phyloP scores from a whole-genome alignment of 1,140 invertebrate species.

The Cherax quadricarinatus region DNA sequence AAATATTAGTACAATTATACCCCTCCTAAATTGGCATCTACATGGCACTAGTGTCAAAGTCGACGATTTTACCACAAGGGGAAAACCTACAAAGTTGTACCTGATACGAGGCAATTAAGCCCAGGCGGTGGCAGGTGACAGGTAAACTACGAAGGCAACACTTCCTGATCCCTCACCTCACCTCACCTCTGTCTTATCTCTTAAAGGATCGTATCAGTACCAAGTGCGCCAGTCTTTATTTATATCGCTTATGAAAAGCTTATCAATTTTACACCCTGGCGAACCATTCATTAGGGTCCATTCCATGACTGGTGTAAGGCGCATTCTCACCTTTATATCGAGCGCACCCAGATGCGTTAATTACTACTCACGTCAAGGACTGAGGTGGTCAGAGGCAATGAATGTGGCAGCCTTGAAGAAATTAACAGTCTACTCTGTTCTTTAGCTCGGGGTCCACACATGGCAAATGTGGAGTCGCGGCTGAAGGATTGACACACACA shows the following conservation, averaged over 20 bases:
- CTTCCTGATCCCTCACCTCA: background rate
- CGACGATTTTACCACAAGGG: slow-evolving; percentile 26
- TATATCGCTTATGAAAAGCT: slow-evolving; percentile 46
- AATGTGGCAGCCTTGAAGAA: slow-evolving; percentile 23
- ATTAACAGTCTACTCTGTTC: slow-evolving; percentile 48
- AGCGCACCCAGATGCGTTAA: background rate
- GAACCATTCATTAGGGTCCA: slow-evolving; percentile 47
- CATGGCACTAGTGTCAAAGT: slow-evolving; percentile 33
- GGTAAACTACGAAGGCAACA: background rate
- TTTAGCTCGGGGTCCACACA: slow-evolving; percentile 3
- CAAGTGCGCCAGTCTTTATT: slow-evolving; percentile 8
- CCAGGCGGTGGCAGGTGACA: background rate
- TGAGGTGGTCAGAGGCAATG: background rate
- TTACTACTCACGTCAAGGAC: background rate
- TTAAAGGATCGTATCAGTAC: slow-evolving; percentile 6
- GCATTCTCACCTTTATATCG: slow-evolving; percentile 13
- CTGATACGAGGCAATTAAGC: slow-evolving; percentile 56
- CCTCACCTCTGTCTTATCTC: background rate
- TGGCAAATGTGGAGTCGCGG: slow-evolving; percentile 26
- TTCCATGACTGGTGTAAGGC: background rate
- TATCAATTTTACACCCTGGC: slow-evolving; percentile 58
- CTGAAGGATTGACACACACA: background rate
- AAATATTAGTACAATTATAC: slow-evolving; percentile 39
- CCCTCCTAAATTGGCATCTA: slow-evolving; percentile 32
- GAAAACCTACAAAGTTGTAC: slow-evolving; percentile 31